These are phyloP conservation scores for Upupa epops DNA, from an alignment of 2,113 vertebrate genomes.

Conservation along the genomic window DNA sequence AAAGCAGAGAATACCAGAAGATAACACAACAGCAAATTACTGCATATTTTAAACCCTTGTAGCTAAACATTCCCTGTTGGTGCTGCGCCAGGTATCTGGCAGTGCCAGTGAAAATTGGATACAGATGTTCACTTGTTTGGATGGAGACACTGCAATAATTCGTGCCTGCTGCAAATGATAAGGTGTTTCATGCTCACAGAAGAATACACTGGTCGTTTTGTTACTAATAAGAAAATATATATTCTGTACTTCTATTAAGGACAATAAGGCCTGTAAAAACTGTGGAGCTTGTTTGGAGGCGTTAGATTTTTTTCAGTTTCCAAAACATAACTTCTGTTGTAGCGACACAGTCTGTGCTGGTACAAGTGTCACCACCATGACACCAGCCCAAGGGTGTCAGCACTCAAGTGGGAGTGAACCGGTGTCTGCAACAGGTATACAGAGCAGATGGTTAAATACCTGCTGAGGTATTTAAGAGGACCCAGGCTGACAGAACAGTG, in stretches of 20 bases:
- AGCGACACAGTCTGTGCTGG: background rate
- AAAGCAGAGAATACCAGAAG: slow-evolving; percentile 48
- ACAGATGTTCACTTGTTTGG: slow-evolving; percentile 72
- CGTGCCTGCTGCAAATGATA: slow-evolving; percentile 53
- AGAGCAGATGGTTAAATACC: background rate
- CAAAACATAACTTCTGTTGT: background rate
- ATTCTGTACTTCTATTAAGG: background rate
- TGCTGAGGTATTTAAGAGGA: background rate
- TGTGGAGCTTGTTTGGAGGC: background rate
- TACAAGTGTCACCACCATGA: rapidly evolving
- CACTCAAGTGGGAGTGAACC: background rate
- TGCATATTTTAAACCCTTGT: slow-evolving; percentile 62
- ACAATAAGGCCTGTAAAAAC: background rate
- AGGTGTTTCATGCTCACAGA: background rate
- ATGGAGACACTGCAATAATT: slow-evolving; percentile 64
- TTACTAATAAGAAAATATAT: slow-evolving; percentile 6
- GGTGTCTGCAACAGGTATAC: background rate
- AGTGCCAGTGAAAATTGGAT: slow-evolving; percentile 72
- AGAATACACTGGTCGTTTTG: background rate
- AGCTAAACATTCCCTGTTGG: slow-evolving; percentile 62
- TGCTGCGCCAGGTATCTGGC: slow-evolving; percentile 59
- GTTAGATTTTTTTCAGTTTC: background rate
- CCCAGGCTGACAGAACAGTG: background rate
- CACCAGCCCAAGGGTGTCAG: background rate
- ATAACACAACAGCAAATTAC: slow-evolving; percentile 66